phyloP scores from a whole-genome alignment of 2,797 vertebrate genomes.

The Phrynocephalus forsythii region DNA sequence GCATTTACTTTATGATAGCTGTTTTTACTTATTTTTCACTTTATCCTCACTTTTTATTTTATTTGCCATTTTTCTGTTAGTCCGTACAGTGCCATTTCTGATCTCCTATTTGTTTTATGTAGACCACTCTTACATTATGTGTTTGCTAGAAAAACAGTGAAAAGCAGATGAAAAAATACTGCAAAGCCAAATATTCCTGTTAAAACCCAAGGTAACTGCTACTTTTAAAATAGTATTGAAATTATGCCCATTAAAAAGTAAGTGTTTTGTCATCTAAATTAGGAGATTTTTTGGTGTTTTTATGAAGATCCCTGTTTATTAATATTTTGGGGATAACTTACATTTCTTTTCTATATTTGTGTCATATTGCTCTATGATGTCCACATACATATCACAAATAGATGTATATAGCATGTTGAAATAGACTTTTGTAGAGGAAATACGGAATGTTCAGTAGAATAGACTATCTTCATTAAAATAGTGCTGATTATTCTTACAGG shows the following conservation, averaged over 20 bases:
- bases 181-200: conserved; percentile 43
- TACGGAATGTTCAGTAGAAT: conserved; percentile 26
- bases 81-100: conserved; percentile 41
- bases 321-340: conserved; percentile 19
- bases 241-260: conserved; percentile 91
- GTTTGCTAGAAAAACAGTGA: conserved; percentile 42
- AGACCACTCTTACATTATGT: conserved; percentile 37
- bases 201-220: conserved; percentile 75
- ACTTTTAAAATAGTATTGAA: conserved; percentile 85
- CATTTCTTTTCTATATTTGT: neutral
- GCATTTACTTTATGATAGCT: conserved; percentile 99
- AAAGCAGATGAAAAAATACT: conserved; percentile 20
- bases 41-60: conserved; percentile 48
- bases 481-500: conserved; percentile 34
- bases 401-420: conserved; percentile 36
- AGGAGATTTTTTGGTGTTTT: conserved; percentile 56
- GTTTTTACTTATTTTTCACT: conserved; percentile 85
- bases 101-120: conserved; percentile 21
- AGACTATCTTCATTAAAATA: neutral
- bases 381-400: conserved; percentile 39
- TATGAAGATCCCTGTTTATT: conserved; percentile 31
- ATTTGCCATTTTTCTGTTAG: conserved; percentile 51
- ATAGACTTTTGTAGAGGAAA: neutral
- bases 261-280: conserved; percentile 73
- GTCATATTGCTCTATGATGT: neutral